Evolutionary conservation across 2,797 vertebrate genomes (phyloP).

Genomic region (Ataeniobius toweri): DNA sequence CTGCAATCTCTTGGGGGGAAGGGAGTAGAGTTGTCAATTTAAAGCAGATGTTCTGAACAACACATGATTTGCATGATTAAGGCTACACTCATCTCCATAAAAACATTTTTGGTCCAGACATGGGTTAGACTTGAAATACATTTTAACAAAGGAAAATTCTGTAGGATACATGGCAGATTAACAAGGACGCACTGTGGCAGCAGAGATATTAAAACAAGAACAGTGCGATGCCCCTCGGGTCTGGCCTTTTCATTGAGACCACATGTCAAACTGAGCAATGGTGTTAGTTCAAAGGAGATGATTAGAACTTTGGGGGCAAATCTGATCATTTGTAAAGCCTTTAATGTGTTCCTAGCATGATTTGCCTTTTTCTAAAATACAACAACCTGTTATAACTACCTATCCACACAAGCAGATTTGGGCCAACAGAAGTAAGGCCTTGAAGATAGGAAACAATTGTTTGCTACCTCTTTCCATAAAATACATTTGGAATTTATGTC

Average conservation of each 20-base stretch:
- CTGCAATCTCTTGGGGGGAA: conserved; percentile 8
- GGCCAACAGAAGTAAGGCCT: conserved; percentile 6
- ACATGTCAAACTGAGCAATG: conserved; percentile 1
- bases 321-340: background rate
- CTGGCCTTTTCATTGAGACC: conserved; percentile 21
- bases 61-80: conserved; percentile 44
- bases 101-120: conserved; percentile 42
- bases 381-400: conserved; percentile 7
- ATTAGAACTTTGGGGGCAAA: background rate
- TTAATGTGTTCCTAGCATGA: background rate
- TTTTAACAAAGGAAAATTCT: conserved; percentile 25
- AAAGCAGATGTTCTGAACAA: conserved; percentile 51
- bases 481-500: conserved; percentile 39
- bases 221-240: conserved; percentile 12
- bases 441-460: conserved; percentile 21
- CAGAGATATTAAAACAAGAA: conserved; percentile 24
- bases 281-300: background rate
- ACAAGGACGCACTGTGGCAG: conserved; percentile 6
- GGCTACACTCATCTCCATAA: conserved; percentile 30
- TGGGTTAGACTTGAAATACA: conserved; percentile 37
- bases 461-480: conserved; percentile 42
- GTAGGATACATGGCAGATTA: background rate
- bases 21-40: conserved; percentile 31
- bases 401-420: background rate
- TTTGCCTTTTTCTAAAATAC: background rate